Evolutionary conservation across 64 coral and sea anemone genomes (phyloP).

Genomic region (Anthopleura sola): DNA sequence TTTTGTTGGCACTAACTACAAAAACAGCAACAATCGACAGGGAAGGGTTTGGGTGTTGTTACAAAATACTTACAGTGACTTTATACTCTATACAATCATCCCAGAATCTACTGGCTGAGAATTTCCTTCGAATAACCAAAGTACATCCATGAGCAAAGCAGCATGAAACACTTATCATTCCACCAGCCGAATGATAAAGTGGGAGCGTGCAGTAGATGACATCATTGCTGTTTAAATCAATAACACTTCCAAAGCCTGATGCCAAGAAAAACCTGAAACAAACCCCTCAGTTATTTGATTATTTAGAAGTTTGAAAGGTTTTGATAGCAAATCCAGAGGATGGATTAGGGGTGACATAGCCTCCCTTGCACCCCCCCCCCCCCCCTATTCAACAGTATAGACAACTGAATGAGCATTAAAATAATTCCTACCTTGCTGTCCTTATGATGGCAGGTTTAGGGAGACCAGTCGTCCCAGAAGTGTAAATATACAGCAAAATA

Average conservation of each 20-base stretch:
- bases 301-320: too few species aligned
- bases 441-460: conserved; percentile 73
- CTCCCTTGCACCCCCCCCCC: too few species aligned
- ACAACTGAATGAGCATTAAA: too few species aligned
- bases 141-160: conserved; percentile 58
- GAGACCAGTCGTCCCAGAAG: conserved; percentile 95
- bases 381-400: too few species aligned
- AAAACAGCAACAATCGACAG: too few species aligned
- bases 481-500: conserved; percentile 92
- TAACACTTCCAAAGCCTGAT: neutral
- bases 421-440: conserved; percentile 61
- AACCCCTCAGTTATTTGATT: too few species aligned
- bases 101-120: conserved; percentile 92
- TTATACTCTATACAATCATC: conserved; percentile 85
- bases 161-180: conserved; percentile 42
- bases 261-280: neutral
- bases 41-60: too few species aligned
- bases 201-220: conserved; percentile 72
- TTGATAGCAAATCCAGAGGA: too few species aligned
- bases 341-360: too few species aligned
- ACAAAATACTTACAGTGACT: conserved; percentile 64
- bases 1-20: too few species aligned
- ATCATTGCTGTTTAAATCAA: conserved; percentile 13
- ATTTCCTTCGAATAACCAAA: conserved; percentile 64
- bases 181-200: conserved; percentile 68